phyloP scores from a whole-genome alignment of 2,888 invertebrate species.

The Epiblema foenella region DNA sequence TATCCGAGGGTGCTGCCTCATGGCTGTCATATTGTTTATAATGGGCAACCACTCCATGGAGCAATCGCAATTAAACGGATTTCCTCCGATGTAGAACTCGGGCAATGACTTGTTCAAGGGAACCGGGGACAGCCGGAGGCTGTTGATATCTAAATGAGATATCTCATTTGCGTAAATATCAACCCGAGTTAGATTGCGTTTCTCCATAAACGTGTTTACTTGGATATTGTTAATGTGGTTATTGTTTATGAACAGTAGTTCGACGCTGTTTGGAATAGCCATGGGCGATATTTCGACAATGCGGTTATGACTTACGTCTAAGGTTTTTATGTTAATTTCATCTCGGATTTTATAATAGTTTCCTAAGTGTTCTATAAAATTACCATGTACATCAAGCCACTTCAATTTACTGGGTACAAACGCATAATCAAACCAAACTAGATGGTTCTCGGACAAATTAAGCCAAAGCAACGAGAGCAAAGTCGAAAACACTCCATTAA shows the following conservation, averaged over 20 bases:
- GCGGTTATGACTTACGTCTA: conserved; percentile 95
- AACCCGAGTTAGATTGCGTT: conserved; percentile 92
- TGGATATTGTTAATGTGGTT: conserved; percentile 93
- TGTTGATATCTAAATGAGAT: conserved; percentile 92
- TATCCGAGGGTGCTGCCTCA: conserved; percentile 93
- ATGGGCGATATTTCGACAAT: conserved; percentile 91
- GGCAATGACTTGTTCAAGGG: conserved; percentile 91
- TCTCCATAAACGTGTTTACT: conserved; percentile 94
- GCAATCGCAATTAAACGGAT: conserved; percentile 97
- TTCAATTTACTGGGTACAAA: conserved; percentile 94
- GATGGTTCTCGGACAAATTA: conserved; percentile 95
- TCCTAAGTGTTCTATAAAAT: conserved; percentile 93
- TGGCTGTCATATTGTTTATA: conserved; percentile 93
- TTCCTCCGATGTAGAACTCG: conserved; percentile 96
- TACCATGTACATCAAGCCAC: conserved; percentile 95
- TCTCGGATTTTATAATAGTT: conserved; percentile 95
- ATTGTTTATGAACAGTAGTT: conserved; percentile 94
- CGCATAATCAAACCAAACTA: conserved; percentile 97
- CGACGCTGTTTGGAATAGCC: conserved; percentile 94
- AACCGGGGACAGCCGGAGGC: conserved; percentile 90
- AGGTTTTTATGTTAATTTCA: conserved; percentile 91
- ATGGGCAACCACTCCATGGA: conserved; percentile 97
- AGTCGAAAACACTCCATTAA: conserved; percentile 95
- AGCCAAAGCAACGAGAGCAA: conserved; percentile 92
- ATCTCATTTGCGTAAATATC: conserved; percentile 96